phyloP scores from a whole-genome alignment of 2,113 vertebrate species.

The Mola mola region DNA sequence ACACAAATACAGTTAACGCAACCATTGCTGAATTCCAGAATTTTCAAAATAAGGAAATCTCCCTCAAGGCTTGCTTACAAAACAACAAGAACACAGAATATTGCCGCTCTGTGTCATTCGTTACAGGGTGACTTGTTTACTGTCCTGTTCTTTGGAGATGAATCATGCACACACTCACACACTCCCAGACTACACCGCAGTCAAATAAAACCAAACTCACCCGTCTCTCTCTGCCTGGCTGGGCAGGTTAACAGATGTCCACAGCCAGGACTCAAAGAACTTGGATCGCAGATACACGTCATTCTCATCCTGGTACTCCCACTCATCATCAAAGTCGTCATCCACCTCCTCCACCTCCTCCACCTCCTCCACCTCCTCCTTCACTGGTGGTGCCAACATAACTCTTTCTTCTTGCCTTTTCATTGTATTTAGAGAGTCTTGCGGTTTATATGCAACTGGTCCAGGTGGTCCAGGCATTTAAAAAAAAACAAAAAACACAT shows the following conservation, averaged over 20 bases:
- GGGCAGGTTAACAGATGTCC: constrained; percentile 73
- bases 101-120: not conserved
- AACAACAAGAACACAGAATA: no score
- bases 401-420: no score
- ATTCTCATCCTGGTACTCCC: constrained; percentile 59
- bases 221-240: constrained; percentile 45
- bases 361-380: not conserved
- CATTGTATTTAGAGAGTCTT: no score
- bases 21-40: no score
- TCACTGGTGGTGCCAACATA: no score
- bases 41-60: no score
- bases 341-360: constrained; percentile 54
- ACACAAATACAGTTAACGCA: no score
- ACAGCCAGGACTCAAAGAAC: constrained; percentile 83
- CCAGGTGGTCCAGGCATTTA: no score
- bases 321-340: no score
- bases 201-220: constrained; percentile 44
- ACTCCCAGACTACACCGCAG: not conserved
- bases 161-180: constrained; percentile 6
- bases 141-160: not conserved
- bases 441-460: no score
- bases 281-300: constrained; percentile 71
- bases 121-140: not conserved
- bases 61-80: no score
- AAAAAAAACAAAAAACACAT: no score